Evolutionary conservation across 2,888 invertebrate species (phyloP).

Genomic region (Archaeoteleia sp.): DNA sequence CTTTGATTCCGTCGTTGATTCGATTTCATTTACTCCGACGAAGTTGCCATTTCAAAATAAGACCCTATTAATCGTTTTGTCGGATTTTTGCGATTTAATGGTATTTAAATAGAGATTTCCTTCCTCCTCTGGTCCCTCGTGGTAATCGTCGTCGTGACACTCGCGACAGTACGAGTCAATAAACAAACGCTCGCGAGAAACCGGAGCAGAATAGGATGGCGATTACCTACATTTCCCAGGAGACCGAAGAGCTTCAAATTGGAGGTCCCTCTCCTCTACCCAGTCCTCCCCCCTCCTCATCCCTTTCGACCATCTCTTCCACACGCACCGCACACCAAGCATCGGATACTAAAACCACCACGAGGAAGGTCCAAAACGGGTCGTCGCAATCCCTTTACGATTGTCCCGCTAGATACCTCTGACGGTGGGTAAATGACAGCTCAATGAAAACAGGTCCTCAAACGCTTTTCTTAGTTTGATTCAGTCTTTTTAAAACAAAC

Average conservation of each 20-base stretch:
- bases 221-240: conserved; percentile 74
- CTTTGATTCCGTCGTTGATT: no score
- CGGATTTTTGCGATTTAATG: conserved; percentile 7
- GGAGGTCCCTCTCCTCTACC: no score
- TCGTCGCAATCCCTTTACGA: conserved; percentile 50
- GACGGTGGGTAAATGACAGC: conserved; percentile 35
- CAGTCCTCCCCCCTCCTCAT: conserved; percentile 8
- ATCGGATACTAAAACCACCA: conserved; percentile 34
- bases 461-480: conserved; percentile 10
- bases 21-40: no score
- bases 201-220: conserved; percentile 64
- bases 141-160: conserved; percentile 50
- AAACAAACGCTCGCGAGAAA: conserved; percentile 62
- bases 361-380: conserved; percentile 42
- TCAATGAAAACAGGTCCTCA: conserved; percentile 44
- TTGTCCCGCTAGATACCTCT: conserved; percentile 20
- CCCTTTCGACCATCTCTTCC: not conserved
- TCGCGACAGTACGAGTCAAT: conserved; percentile 51
- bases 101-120: conserved; percentile 33
- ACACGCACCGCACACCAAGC: conserved; percentile 15
- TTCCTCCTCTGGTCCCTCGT: conserved; percentile 26
- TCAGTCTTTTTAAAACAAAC: no score
- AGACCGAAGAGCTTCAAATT: conserved; percentile 61
- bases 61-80: no score
- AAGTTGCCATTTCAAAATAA: no score